Evolutionary conservation across 2,888 invertebrate genomes (phyloP).

Genomic region (Amiota minor): DNA sequence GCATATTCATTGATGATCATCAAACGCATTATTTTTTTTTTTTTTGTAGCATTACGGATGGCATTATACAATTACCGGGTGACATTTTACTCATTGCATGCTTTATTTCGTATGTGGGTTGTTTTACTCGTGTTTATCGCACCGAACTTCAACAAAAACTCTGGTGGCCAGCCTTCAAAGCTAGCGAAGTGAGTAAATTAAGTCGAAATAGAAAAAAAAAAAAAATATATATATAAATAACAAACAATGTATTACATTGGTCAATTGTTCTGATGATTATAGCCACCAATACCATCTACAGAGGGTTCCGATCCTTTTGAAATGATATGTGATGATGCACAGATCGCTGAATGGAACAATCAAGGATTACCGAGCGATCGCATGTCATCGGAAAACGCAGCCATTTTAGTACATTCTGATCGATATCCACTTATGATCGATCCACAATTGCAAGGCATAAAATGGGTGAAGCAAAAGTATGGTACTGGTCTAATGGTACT

Average conservation of each 20-base stretch:
- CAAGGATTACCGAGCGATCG: slow-evolving; percentile 92
- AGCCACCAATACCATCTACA: slow-evolving; percentile 86
- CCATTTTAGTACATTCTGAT: slow-evolving; percentile 89
- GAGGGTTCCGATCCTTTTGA: slow-evolving; percentile 85
- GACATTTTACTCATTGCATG: slow-evolving; percentile 91
- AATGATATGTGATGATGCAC: slow-evolving; percentile 93
- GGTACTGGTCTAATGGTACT: slow-evolving; percentile 82
- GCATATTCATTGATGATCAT: slow-evolving; percentile 5
- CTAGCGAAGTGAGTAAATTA: slow-evolving; percentile 77
- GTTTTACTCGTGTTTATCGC: slow-evolving; percentile 90
- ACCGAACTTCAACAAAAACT: slow-evolving; percentile 83
- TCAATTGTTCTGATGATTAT: slow-evolving; percentile 42
- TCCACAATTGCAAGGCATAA: slow-evolving; percentile 92
- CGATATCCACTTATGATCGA: slow-evolving; percentile 97
- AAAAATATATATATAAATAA: too few species aligned
- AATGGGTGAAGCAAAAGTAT: slow-evolving; percentile 95
- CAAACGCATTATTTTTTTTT: background rate
- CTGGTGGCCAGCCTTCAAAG: slow-evolving; percentile 87
- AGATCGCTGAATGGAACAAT: slow-evolving; percentile 95
- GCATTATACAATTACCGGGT: slow-evolving; percentile 87
- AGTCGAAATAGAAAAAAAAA: background rate
- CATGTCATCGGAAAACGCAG: slow-evolving; percentile 96
- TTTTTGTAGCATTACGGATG: slow-evolving; percentile 80
- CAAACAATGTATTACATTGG: slow-evolving; percentile 5
- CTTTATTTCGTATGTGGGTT: slow-evolving; percentile 95